These are phyloP conservation scores for Platichthys stellatus DNA, from an alignment of 2,113 vertebrate species.

Conservation along the genomic window DNA sequence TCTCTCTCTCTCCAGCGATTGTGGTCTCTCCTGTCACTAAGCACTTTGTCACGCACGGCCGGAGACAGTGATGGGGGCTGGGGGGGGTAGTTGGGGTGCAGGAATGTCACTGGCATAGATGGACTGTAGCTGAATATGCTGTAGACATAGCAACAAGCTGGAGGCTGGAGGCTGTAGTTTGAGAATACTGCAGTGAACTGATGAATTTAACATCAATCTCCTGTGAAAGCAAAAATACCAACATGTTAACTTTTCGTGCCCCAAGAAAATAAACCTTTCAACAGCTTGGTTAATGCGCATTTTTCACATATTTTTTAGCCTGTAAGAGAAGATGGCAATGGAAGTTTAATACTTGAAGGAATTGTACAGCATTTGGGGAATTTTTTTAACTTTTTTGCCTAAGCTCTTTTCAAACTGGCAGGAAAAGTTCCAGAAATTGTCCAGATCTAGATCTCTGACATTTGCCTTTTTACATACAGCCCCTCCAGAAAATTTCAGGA, in stretches of 20 bases:
- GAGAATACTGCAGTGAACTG: neutral
- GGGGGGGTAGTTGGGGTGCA: slow-evolving; percentile 51
- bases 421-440: no score
- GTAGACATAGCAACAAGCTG: slow-evolving; percentile 18
- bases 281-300: neutral
- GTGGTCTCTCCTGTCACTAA: slow-evolving; percentile 72
- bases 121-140: slow-evolving; percentile 50
- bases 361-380: no score
- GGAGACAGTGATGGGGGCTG: slow-evolving; percentile 39
- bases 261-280: neutral
- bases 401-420: no score
- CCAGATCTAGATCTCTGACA: no score
- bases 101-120: slow-evolving; percentile 69
- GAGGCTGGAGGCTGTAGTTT: slow-evolving; percentile 28
- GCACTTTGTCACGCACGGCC: slow-evolving; percentile 74
- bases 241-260: neutral
- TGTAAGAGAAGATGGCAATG: neutral
- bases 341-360: no score
- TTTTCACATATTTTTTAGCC: neutral
- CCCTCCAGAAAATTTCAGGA: no score
- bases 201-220: neutral
- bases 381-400: no score
- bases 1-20: slow-evolving; percentile 57
- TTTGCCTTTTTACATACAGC: no score
- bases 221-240: neutral